Conservation (phyloP, 2,888 invertebrate genomes). For the Vesta saturnalis region DNA sequence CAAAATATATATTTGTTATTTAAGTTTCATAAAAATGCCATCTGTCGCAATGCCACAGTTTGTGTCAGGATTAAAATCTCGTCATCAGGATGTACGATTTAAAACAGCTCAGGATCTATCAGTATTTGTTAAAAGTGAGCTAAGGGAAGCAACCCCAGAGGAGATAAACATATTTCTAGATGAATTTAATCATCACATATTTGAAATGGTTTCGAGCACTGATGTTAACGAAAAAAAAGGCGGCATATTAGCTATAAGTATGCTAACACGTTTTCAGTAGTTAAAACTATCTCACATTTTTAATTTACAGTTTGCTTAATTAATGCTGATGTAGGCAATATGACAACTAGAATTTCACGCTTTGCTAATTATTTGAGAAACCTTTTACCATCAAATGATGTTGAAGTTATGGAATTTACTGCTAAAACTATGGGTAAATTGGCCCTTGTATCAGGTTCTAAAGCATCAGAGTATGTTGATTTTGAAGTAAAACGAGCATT, state of each 20-base stretch:
- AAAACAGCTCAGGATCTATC: slow-evolving; percentile 91
- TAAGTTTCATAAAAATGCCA: slow-evolving; percentile 65
- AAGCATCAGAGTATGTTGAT: slow-evolving; percentile 97
- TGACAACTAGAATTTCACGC: slow-evolving; percentile 87
- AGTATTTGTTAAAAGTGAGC: slow-evolving; percentile 89
- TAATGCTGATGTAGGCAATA: slow-evolving; percentile 92
- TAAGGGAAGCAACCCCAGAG: slow-evolving; percentile 89
- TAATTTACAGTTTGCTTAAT: slow-evolving; percentile 84
- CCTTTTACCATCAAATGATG: slow-evolving; percentile 89
- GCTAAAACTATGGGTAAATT: slow-evolving; percentile 95
- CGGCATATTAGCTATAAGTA: slow-evolving; percentile 92
- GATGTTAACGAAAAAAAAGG: slow-evolving; percentile 96
- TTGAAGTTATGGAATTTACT: slow-evolving; percentile 94
- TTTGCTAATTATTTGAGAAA: slow-evolving; percentile 94
- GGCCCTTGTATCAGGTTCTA: slow-evolving; percentile 90
- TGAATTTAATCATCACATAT: slow-evolving; percentile 94
- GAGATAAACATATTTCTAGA: slow-evolving; percentile 92
- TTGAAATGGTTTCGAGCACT: slow-evolving; percentile 93
- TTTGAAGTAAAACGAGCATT: slow-evolving; percentile 96
- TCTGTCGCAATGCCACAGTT: slow-evolving; percentile 78
- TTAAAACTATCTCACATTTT: slow-evolving; percentile 13
- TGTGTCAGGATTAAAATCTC: slow-evolving; percentile 88
- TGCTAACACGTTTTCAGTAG: slow-evolving; percentile 37
- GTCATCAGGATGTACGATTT: slow-evolving; percentile 83
- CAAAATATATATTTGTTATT: too few relatives aligned